These are phyloP conservation scores for Daboia siamensis DNA, from an alignment of 2,113 vertebrate species.

Conservation along the genomic window DNA sequence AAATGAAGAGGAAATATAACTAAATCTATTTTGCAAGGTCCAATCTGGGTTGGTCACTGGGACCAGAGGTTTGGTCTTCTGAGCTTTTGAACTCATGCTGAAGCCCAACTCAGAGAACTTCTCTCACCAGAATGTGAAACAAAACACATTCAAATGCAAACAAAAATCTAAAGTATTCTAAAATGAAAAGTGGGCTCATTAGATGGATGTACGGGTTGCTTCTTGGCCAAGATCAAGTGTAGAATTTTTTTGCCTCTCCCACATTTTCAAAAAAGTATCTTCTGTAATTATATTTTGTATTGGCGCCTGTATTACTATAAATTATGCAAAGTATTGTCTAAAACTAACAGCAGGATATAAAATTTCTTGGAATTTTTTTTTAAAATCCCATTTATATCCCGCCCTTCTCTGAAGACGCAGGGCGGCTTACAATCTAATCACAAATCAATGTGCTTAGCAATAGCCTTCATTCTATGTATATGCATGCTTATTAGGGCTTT, in stretches of 20 bases:
- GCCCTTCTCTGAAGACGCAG: no score
- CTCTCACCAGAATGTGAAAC: background rate
- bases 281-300: background rate
- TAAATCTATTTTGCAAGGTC: background rate
- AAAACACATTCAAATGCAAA: background rate
- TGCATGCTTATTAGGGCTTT: no score
- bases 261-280: background rate
- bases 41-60: background rate
- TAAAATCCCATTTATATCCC: no score
- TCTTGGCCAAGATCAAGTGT: background rate
- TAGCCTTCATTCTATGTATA: no score
- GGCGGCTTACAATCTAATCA: no score
- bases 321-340: background rate
- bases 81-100: background rate
- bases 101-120: background rate
- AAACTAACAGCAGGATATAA: background rate
- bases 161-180: background rate
- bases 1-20: background rate
- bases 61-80: background rate
- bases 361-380: background rate
- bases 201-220: background rate
- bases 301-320: background rate
- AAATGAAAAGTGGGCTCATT: background rate
- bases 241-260: background rate
- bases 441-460: no score